Base-by-base conservation (phyloP, 2,888 invertebrate species). In the Idaea aversata region DNA sequence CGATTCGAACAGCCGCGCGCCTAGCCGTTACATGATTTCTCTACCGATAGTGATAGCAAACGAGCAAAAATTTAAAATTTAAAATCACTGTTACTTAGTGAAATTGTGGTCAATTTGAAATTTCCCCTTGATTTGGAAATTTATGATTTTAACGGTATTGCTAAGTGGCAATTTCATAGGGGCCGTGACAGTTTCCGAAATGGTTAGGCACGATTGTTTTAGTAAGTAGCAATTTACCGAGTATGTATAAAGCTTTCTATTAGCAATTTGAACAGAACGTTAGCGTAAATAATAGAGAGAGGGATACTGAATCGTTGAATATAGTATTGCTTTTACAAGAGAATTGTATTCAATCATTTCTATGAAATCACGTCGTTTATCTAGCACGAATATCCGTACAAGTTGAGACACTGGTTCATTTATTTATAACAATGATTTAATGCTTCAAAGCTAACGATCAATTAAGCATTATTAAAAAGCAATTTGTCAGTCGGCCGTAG, bases 391-490 rank as follows among this genome's bases (percentile, higher is more conserved):
- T 64, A 63, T 65, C 63, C 68, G 68, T 68, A 65, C 38, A 25
- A 61, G 63, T 66, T 34, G 13, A 47, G 47, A 5, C 47, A 47
- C 47, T 7, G 13, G 10, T 47, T 10, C 47, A 47, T 47, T 47
- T 47, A 47, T 47, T 13, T 47, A 47, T 47, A 47, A 47, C 47
- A 47, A 47, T 47, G 47, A 47, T 47, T 47, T 10, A 47, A 10
- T 10, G 75, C 78, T 80, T 82, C 72, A 78, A 74, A 72, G 75
- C 76, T 76, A 81, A 75, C 79, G 80, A 81, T 84, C 82, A 84
- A 86, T 87, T 86, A 86, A 77, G 76, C 73, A 78, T 84, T 83
- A 88, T 88, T 88, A 88, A 85, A 86, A 85, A 82, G 83, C 83
- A 81, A 88, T 88, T 85, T 87, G 83, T 87, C 82, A 83, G 82